Conservation (phyloP, 1,140 invertebrate species). For the Cataglyphis hispanica region DNA sequence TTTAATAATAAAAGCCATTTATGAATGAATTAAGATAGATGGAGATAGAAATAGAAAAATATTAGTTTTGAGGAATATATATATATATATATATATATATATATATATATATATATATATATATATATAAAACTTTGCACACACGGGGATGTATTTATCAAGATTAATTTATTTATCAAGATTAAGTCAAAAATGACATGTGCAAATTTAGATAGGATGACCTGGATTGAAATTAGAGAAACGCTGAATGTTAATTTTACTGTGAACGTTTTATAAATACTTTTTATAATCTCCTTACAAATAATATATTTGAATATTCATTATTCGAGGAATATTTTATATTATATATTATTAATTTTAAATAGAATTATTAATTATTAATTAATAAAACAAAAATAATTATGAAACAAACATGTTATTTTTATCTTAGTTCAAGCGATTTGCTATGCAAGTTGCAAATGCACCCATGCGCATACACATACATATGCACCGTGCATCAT, state of each 20-base stretch:
- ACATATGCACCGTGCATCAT: background rate
- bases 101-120: background rate
- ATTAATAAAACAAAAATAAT: constrained; percentile 23
- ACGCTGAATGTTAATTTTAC: background rate
- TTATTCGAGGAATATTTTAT: background rate
- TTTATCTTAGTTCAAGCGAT: constrained; percentile 24
- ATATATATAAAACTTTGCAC: background rate
- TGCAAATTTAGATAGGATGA: background rate
- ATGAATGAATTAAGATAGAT: background rate
- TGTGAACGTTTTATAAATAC: background rate
- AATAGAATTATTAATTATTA: background rate
- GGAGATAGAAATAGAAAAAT: background rate
- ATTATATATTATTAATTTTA: constrained; percentile 12
- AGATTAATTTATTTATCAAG: background rate
- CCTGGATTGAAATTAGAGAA: background rate
- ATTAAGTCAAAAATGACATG: background rate
- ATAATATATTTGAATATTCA: background rate
- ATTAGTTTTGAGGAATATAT: background rate
- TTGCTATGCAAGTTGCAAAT: background rate
- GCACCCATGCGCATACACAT: background rate
- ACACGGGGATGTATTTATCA: background rate
- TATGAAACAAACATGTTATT: background rate
- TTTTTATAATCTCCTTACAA: background rate
- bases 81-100: background rate
- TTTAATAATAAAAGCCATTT: background rate